Percentiles rank a stretch among this genome's conserved stretches.
These are phyloP conservation scores for Acanthurus lineatus DNA, from an alignment of 2,797 vertebrate species.

Conservation along the genomic window DNA sequence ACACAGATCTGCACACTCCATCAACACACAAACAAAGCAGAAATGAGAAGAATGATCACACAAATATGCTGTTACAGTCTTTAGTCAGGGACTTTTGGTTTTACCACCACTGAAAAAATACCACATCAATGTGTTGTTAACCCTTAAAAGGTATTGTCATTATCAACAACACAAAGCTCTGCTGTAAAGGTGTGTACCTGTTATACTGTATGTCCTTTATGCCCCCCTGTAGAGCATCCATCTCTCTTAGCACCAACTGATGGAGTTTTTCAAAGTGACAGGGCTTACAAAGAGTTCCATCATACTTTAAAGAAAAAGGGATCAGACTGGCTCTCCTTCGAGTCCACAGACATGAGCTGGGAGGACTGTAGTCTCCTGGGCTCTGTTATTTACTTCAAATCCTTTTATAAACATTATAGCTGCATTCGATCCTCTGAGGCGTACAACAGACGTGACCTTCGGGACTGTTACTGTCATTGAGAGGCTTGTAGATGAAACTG, in stretches of 20 bases:
- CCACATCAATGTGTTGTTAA: not conserved
- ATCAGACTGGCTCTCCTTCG: not conserved
- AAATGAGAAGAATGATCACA: not conserved
- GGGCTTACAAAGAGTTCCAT: constrained; percentile 13
- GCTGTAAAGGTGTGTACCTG: not conserved
- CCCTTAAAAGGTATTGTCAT: not conserved
- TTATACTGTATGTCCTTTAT: not conserved
- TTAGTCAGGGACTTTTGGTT: not conserved
- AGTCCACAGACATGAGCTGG: not conserved
- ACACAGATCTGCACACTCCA: not conserved
- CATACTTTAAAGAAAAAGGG: not conserved
- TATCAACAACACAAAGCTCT: not conserved
- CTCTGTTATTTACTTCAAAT: not conserved
- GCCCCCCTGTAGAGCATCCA: not conserved
- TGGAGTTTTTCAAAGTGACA: too few relatives aligned
- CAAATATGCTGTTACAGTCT: not conserved
- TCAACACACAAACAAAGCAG: not conserved
- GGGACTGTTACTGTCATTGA: not conserved
- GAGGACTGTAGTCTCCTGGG: not conserved
- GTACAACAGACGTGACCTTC: constrained; percentile 2
- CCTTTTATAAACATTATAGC: not conserved
- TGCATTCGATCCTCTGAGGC: not conserved
- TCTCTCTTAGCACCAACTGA: not conserved
- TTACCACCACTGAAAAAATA: not conserved
- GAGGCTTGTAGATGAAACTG: not conserved